Evolutionary conservation across 2,113 vertebrate genomes (phyloP).

Genomic region (Ranitomeya variabilis): DNA sequence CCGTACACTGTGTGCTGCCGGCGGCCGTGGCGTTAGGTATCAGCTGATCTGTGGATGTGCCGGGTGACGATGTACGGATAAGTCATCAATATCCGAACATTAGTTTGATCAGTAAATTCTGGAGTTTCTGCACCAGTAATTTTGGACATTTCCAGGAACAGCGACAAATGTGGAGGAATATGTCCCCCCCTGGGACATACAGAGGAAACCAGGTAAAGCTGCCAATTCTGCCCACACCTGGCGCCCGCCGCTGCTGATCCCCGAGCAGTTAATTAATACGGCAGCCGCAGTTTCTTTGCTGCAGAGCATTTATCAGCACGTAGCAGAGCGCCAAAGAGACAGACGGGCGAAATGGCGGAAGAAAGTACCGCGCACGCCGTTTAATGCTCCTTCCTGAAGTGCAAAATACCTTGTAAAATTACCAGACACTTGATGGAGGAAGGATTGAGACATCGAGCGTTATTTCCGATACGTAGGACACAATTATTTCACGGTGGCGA

Average conservation of each 20-base stretch:
- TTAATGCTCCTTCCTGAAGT: background rate
- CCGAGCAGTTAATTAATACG: background rate
- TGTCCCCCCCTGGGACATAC: background rate
- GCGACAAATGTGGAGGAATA: background rate
- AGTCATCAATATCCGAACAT: background rate
- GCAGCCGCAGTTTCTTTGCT: background rate
- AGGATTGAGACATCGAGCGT: background rate
- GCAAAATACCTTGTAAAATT: background rate
- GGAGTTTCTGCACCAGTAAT: background rate
- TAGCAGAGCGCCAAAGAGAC: background rate
- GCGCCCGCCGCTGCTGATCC: background rate
- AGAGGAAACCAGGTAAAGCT: background rate
- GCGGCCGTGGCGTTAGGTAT: too few relatives aligned
- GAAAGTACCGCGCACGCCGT: background rate
- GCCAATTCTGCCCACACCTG: background rate
- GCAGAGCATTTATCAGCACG: conserved; percentile 2
- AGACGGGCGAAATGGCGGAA: background rate
- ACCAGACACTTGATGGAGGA: background rate
- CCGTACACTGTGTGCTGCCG: too few relatives aligned
- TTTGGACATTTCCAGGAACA: background rate
- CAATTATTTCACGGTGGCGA: background rate
- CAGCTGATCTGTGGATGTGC: too few relatives aligned
- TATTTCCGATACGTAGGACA: background rate
- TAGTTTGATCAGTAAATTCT: background rate
- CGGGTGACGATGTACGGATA: too few relatives aligned